These are phyloP conservation scores for Drosophila arizonae DNA, from an alignment of 1,140 invertebrate species.

Conservation along the genomic window DNA sequence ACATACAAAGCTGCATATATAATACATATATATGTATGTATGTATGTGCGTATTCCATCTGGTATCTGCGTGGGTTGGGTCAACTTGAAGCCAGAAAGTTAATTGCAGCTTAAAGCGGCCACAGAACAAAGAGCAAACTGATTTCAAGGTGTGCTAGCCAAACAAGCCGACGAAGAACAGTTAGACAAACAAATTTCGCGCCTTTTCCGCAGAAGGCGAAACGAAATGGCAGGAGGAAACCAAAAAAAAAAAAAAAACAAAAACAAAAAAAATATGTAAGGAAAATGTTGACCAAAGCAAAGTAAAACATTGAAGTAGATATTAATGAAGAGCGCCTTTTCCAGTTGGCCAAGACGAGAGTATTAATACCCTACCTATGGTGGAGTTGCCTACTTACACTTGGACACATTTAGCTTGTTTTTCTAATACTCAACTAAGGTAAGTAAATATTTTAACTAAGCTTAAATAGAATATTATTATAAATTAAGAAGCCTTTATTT, in stretches of 20 bases:
- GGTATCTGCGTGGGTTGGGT: slow-evolving; percentile 23
- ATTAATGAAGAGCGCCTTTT: slow-evolving; percentile 2
- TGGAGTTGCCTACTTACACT: too few relatives aligned
- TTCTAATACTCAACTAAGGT: too few relatives aligned
- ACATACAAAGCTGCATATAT: not conserved
- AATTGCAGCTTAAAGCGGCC: slow-evolving; percentile 75
- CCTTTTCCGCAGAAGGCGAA: slow-evolving; percentile 48
- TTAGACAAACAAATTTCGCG: slow-evolving; percentile 74
- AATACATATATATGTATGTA: too few relatives aligned
- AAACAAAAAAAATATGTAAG: not conserved
- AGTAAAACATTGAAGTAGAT: slow-evolving; percentile 10
- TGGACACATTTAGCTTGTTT: too few relatives aligned
- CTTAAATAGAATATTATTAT: too few relatives aligned
- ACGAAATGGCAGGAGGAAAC: not conserved
- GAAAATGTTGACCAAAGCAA: slow-evolving; percentile 61
- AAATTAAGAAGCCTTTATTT: too few relatives aligned
- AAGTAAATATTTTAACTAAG: too few relatives aligned
- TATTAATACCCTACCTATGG: not conserved
- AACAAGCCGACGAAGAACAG: slow-evolving; percentile 14
- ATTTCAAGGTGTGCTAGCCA: slow-evolving; percentile 64
- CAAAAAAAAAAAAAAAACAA: too few relatives aligned
- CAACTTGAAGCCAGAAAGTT: slow-evolving; percentile 65
- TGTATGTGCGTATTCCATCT: too few relatives aligned
- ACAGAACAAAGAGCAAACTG: slow-evolving; percentile 54
- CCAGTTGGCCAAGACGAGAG: not conserved